phyloP scores from a whole-genome alignment of 2,113 vertebrate genomes.

The Lucifuga dentata region DNA sequence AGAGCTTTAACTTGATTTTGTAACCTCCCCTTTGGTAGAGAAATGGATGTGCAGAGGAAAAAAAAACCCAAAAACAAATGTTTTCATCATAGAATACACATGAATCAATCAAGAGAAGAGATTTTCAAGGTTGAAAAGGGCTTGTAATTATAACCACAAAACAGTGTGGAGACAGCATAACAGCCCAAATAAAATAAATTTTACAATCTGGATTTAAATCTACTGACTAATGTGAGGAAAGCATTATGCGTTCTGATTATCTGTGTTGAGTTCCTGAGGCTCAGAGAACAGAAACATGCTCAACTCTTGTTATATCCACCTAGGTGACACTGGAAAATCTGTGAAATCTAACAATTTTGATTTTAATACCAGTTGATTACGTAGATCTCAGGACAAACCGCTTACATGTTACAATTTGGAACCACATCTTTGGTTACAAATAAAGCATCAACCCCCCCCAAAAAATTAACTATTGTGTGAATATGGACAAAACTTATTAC shows the following conservation, averaged over 20 bases:
- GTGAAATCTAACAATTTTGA: conserved; percentile 31
- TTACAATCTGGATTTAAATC: conserved; percentile 44
- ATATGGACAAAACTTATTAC: conserved; percentile 44
- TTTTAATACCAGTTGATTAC: conserved; percentile 52
- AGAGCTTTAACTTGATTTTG: conserved; percentile 86
- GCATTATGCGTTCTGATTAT: conserved; percentile 31
- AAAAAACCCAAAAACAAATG: background rate
- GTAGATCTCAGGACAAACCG: conserved; percentile 64
- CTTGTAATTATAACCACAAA: conserved; percentile 59
- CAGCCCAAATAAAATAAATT: conserved; percentile 53
- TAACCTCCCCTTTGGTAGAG: conserved; percentile 79
- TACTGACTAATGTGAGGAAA: conserved; percentile 28
- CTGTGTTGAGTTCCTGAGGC: conserved; percentile 50
- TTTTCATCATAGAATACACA: conserved; percentile 11
- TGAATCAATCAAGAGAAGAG: conserved; percentile 53
- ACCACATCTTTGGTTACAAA: conserved; percentile 80
- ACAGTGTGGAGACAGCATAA: conserved; percentile 48
- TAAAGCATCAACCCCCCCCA: conserved; percentile 61
- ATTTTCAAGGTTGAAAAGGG: conserved; percentile 51
- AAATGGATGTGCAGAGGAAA: conserved; percentile 34
- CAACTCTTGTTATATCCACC: conserved; percentile 37
- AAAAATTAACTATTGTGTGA: conserved; percentile 80
- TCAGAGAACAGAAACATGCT: conserved; percentile 59
- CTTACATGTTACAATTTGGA: conserved; percentile 64
- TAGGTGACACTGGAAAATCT: conserved; percentile 47